Base-by-base conservation (phyloP, 2,888 invertebrate species). In the Habrosyne pyritoides region DNA sequence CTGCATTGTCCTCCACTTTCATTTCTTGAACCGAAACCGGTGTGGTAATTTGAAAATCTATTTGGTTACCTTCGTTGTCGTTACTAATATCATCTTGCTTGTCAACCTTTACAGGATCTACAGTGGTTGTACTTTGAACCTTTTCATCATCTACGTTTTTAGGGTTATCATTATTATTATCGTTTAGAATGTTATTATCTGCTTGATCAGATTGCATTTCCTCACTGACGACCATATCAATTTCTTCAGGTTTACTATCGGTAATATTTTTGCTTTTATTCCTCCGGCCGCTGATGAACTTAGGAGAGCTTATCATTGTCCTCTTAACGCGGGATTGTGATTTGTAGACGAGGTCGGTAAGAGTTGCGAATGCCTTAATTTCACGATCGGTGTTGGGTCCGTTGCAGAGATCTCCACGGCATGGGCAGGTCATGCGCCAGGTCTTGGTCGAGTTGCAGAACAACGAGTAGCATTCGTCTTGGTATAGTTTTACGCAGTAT, bases 401-500 rank as follows among this genome's bases (percentile, higher is more conserved):
- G 63, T 92, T 92, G 71, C 92, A 92, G 21, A 91, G 81, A 51
- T 90, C 86, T 1, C 89, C 91, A 2, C 79, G 83, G 62, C 92
- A 92, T 0, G 92, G 87, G 58, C 92, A 92, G 0, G 84, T 87
- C 83, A 91, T 87, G 42, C 85, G 84, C 88, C 87, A 90, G 0
- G 82, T 86, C 55, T 79, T 84, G 1, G 88, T 87, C 0, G 91
- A 79, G 71, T 89, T 90, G 70, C 92, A 92, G 66, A 81, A 91
- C 24, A 86, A 62, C 2, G 86, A 77, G 65, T 90, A 91, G 71
- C 91, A 92, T 73, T 91, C 91, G 57, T 91, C 90, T 79, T 90
- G 89, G 59, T 92, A 90, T 14, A 87, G 69, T 65, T 91, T 91
- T 10, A 90, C 89, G 66, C 92, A 92, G 61, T 84, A 79, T 66